These are phyloP conservation scores for Phylloscopus trochilus DNA, from an alignment of 2,113 vertebrate genomes.

Conservation along the genomic window DNA sequence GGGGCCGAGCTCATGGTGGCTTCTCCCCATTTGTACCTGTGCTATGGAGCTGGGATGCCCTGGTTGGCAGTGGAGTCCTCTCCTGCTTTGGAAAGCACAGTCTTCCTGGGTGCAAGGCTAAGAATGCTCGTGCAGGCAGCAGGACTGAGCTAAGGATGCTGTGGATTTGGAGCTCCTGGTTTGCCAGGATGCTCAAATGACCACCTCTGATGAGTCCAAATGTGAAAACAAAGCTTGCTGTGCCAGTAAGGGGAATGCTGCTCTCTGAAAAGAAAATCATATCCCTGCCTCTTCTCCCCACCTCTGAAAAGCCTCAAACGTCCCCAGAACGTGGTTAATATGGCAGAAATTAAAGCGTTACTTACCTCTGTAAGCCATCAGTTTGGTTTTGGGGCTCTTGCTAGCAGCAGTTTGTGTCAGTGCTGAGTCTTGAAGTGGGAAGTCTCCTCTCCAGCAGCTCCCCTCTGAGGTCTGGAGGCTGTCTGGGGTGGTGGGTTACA, in stretches of 20 bases:
- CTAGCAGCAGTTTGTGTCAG: background rate
- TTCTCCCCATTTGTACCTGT: background rate
- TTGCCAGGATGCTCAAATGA: background rate
- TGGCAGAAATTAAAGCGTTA: slow-evolving; percentile 44
- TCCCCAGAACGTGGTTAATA: background rate
- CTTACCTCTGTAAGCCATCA: slow-evolving; percentile 51
- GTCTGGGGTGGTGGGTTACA: slow-evolving; percentile 58
- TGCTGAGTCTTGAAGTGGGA: background rate
- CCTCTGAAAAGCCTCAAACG: background rate
- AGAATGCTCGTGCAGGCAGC: background rate
- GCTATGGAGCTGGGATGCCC: background rate
- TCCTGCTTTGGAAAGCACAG: background rate
- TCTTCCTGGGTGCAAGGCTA: background rate
- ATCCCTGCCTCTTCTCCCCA: background rate
- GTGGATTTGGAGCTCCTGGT: background rate
- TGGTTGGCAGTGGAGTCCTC: background rate
- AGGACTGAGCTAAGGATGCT: background rate
- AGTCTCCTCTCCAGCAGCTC: slow-evolving; percentile 18
- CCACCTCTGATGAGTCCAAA: background rate
- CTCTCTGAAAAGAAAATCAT: background rate
- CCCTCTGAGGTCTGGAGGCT: slow-evolving; percentile 1
- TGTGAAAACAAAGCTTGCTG: background rate
- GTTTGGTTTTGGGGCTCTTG: slow-evolving; percentile 8
- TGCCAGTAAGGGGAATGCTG: background rate
- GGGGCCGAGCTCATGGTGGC: background rate